Percentiles rank a stretch among this genome's conserved stretches.
phyloP scores from a whole-genome alignment of 2,113 vertebrate genomes.

The Bufo gargarizans region DNA sequence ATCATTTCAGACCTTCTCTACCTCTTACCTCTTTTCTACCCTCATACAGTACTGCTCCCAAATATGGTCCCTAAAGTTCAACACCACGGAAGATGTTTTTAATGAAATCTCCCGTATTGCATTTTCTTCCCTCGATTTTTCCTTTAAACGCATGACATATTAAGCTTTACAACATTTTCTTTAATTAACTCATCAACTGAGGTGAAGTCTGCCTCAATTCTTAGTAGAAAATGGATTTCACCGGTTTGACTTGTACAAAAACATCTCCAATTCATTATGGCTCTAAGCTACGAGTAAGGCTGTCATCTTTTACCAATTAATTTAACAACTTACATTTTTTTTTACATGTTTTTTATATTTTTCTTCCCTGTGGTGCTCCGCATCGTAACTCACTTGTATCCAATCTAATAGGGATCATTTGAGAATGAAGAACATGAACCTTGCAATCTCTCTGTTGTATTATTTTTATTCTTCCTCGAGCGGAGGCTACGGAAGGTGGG shows the following conservation, averaged over 20 bases:
- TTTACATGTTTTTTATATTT: neutral
- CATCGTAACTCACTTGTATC: conserved; percentile 28
- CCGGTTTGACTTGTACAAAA: conserved; percentile 2
- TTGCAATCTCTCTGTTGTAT: neutral
- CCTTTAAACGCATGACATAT: neutral
- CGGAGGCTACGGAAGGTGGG: neutral
- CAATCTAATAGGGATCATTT: conserved; percentile 28
- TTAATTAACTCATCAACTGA: conserved; percentile 15
- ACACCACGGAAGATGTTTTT: no score
- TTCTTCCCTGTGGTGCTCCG: neutral
- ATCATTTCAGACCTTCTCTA: no score
- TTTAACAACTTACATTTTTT: conserved; percentile 14
- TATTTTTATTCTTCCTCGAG: neutral
- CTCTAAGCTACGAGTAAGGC: conserved; percentile 13
- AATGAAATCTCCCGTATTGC: no score
- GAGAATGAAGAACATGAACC: conserved; percentile 18
- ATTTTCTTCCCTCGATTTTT: neutral
- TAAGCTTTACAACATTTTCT: neutral
- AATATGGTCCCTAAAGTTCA: no score
- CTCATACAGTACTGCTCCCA: no score
- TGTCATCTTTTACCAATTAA: conserved; percentile 42
- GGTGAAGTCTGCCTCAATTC: conserved; percentile 19
- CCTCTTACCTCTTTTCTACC: no score
- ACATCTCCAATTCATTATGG: conserved; percentile 1
- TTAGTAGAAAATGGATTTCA: conserved; percentile 26